phyloP scores from a whole-genome alignment of 2,113 vertebrate genomes.

The Marmota monax region DNA sequence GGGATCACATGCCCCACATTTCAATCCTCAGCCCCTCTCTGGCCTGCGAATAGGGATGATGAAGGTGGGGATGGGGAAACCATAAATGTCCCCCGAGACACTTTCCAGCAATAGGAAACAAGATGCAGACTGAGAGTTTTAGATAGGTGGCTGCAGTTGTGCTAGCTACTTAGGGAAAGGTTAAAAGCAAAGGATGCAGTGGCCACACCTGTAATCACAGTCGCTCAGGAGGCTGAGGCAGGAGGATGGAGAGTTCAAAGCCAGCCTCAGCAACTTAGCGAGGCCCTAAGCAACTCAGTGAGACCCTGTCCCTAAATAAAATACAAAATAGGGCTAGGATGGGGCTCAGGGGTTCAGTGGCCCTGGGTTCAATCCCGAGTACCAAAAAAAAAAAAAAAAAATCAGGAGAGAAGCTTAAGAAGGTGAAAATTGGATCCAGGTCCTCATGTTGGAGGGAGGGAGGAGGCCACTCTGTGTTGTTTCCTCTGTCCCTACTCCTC shows the following conservation, averaged over 20 bases:
- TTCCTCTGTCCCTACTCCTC: neutral
- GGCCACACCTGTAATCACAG: too few species aligned
- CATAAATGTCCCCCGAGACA: neutral
- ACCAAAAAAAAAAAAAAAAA: too few species aligned
- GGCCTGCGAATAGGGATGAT: neutral
- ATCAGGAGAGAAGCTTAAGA: neutral
- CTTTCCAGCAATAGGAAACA: neutral
- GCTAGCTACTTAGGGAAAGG: neutral
- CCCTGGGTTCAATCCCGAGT: too few species aligned
- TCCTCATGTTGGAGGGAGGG: neutral
- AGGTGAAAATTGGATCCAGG: too few species aligned
- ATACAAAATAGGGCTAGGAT: too few species aligned
- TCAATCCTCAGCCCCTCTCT: neutral
- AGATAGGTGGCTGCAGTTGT: rapidly evolving
- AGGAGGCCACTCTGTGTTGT: neutral
- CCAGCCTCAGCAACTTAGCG: too few species aligned
- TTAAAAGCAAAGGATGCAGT: neutral
- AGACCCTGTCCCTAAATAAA: too few species aligned
- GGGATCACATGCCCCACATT: neutral
- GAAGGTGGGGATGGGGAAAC: rapidly evolving
- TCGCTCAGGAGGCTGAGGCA: too few species aligned
- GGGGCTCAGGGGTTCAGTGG: too few species aligned
- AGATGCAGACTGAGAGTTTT: neutral
- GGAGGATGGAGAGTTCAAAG: too few species aligned
- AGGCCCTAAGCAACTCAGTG: too few species aligned